These are phyloP conservation scores for Malurus alboscapulatus DNA, from an alignment of 2,113 vertebrate genomes.

Conservation along the genomic window DNA sequence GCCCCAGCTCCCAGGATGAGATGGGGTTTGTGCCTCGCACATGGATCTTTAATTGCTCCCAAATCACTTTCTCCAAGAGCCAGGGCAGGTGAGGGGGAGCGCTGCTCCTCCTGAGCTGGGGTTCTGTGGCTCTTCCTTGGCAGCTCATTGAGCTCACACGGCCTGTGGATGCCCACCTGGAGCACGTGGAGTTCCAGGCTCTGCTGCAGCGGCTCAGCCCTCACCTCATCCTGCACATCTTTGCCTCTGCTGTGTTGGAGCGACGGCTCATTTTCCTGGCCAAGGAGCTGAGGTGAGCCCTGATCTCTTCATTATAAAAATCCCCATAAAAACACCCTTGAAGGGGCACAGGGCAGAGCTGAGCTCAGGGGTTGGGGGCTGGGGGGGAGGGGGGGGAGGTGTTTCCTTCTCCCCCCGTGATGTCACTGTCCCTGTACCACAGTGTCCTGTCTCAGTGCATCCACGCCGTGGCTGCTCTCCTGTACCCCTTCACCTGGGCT, in stretches of 20 bases:
- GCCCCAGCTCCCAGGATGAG: not conserved
- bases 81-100: not conserved
- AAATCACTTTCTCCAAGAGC: not conserved
- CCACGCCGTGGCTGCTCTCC: conserved; percentile 88
- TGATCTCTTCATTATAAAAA: not conserved
- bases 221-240: conserved; percentile 85
- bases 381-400: too few species aligned
- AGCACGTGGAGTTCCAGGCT: conserved; percentile 88
- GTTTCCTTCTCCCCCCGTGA: not conserved
- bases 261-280: conserved; percentile 90
- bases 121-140: not conserved
- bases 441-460: conserved; percentile 92
- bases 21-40: not conserved
- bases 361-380: not conserved
- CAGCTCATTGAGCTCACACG: conserved; percentile 90
- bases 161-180: conserved; percentile 89
- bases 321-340: not conserved
- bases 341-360: not conserved
- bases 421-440: not conserved
- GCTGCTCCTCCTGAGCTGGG: not conserved
- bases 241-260: conserved; percentile 86
- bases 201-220: conserved; percentile 82
- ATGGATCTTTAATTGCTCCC: not conserved
- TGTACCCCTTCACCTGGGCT: conserved; percentile 95
- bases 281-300: conserved; percentile 85